Percentiles rank a stretch among this genome's conserved stretches.
Evolutionary conservation across 2,797 vertebrate species (phyloP).

Genomic region (Lepilemur septentrionalis): DNA sequence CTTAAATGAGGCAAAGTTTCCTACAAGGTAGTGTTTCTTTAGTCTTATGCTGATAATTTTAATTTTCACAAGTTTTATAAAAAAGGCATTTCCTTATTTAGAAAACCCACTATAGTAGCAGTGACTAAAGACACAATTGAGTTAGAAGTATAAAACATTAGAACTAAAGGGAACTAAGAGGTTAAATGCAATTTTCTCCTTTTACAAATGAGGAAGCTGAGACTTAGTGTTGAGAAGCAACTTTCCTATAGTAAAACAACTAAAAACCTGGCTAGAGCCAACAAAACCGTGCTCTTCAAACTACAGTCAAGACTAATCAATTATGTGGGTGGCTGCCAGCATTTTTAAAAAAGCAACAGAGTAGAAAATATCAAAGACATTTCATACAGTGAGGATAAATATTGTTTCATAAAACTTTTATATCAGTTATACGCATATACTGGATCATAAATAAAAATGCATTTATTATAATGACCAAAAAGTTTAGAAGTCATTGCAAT

Average conservation of each 20-base stretch:
- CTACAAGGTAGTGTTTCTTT: background rate
- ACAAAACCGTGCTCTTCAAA: conserved; percentile 34
- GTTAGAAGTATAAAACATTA: background rate
- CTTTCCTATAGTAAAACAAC: background rate
- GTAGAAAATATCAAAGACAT: background rate
- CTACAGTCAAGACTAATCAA: background rate
- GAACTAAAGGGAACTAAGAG: conserved; percentile 15
- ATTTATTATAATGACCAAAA: background rate
- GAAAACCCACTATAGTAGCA: background rate
- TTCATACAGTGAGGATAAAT: background rate
- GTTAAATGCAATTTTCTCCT: conserved; percentile 12
- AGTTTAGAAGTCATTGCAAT: conserved; percentile 29
- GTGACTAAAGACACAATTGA: background rate
- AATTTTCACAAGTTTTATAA: conserved; percentile 52
- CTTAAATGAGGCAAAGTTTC: background rate
- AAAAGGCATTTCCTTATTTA: conserved; percentile 42
- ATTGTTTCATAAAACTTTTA: background rate
- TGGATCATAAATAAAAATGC: background rate
- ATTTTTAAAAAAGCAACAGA: conserved; percentile 14
- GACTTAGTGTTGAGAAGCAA: background rate
- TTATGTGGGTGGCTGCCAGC: background rate
- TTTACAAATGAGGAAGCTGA: conserved; percentile 51
- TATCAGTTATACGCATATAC: background rate
- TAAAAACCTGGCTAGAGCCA: background rate
- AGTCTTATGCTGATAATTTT: background rate